phyloP scores from a whole-genome alignment of 2,113 vertebrate genomes.

The Capricornis sumatraensis region DNA sequence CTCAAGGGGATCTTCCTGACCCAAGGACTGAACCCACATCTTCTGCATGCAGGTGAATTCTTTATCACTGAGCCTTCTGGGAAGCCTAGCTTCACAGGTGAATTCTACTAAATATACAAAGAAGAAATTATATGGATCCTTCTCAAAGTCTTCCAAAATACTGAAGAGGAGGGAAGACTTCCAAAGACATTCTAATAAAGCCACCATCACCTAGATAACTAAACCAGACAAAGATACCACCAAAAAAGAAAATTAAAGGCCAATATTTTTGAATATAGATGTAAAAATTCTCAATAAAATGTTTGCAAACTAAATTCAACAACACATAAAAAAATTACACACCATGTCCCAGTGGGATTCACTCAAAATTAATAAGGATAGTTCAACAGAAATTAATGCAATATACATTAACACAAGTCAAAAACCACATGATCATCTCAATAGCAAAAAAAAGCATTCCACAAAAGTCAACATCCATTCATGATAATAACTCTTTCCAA shows the following conservation, averaged over 20 bases:
- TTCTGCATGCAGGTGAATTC: not conserved
- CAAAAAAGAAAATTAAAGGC: not conserved
- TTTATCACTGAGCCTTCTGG: not conserved
- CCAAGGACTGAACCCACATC: not conserved
- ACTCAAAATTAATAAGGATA: not conserved
- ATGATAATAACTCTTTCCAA: not conserved
- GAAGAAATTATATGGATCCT: not conserved
- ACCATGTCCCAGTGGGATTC: not conserved
- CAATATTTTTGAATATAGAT: not conserved
- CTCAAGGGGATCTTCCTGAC: not conserved
- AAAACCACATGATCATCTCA: not conserved
- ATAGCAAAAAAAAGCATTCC: not conserved
- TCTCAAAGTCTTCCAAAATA: not conserved
- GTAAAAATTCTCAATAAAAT: not conserved
- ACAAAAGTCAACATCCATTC: not conserved
- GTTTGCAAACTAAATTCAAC: not conserved
- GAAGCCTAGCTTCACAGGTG: not conserved
- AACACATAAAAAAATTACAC: not conserved
- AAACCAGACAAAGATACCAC: not conserved
- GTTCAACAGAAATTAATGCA: not conserved
- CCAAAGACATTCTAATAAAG: not conserved
- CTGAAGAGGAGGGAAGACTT: not conserved
- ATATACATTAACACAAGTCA: not conserved
- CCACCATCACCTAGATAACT: not conserved
- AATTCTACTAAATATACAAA: not conserved